Percentiles rank a stretch among this genome's conserved stretches.
Evolutionary conservation across 2,797 vertebrate species (phyloP).

Genomic region (Myotis planiceps): DNA sequence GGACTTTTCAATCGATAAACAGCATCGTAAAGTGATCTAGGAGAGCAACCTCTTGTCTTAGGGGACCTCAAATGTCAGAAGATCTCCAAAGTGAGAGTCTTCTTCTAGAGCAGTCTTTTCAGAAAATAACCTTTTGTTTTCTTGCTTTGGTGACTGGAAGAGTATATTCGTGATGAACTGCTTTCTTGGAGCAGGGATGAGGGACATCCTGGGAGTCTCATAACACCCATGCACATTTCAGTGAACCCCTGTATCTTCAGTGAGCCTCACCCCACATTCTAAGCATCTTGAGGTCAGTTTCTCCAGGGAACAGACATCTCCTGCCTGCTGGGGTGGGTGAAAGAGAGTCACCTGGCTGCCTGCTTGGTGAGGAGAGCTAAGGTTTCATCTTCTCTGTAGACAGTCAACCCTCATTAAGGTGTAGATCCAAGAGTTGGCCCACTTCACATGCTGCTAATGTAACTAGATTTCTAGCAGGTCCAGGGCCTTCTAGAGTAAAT

Average conservation of each 20-base stretch:
- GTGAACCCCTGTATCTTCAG: not conserved
- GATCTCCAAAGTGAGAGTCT: not conserved
- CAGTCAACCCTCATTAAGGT: accelerated
- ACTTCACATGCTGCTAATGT: not conserved
- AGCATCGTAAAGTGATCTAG: not conserved
- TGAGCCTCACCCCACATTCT: not conserved
- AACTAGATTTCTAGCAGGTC: not conserved
- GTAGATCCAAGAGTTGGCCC: not conserved
- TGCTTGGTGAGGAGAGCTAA: not conserved
- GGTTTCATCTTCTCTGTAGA: not conserved
- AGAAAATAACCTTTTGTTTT: not conserved
- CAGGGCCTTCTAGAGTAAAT: not conserved
- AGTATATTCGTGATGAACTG: not conserved
- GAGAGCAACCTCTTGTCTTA: not conserved
- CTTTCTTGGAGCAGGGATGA: not conserved
- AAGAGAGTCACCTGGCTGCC: not conserved
- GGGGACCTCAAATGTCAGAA: not conserved
- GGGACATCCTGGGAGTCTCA: not conserved
- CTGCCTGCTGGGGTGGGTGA: not conserved
- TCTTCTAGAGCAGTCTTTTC: not conserved
- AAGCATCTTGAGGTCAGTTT: not conserved
- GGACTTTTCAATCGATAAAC: not conserved
- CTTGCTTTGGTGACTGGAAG: not conserved
- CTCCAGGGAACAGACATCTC: not conserved
- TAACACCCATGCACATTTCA: not conserved